Conservation (phyloP, 2,888 invertebrate genomes). For the Lycia hirtaria region DNA sequence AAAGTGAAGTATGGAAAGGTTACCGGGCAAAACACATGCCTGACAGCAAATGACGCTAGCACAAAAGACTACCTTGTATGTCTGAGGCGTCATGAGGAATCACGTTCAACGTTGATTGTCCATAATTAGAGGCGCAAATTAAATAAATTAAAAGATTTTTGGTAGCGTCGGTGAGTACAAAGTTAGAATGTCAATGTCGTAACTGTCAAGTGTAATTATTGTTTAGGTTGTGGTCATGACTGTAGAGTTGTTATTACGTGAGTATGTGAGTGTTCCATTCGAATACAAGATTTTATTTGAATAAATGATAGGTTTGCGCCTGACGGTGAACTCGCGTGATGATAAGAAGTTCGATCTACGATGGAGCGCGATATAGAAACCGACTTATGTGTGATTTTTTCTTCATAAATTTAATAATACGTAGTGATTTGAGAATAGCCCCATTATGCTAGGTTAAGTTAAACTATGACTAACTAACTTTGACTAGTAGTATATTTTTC, state of each 20-base stretch:
- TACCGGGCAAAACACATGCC: constrained; percentile 69
- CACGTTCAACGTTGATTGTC: constrained; percentile 72
- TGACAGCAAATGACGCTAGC: constrained; percentile 71
- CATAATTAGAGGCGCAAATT: constrained; percentile 80
- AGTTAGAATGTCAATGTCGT: constrained; percentile 71
- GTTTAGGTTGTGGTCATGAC: constrained; percentile 4
- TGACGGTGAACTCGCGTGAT: too few species aligned
- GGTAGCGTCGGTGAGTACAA: constrained; percentile 55
- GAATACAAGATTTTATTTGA: constrained; percentile 13
- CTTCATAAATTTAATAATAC: too few species aligned
- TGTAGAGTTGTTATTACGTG: constrained; percentile 1
- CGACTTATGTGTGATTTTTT: too few species aligned
- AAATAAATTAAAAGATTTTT: constrained; percentile 72
- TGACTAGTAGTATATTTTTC: too few species aligned
- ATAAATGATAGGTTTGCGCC: constrained; percentile 7
- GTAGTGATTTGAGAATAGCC: too few species aligned
- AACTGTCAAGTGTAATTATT: constrained; percentile 39
- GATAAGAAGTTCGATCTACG: too few species aligned
- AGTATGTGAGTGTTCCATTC: neutral
- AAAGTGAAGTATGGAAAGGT: constrained; percentile 61
- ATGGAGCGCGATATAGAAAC: too few species aligned
- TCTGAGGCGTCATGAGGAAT: constrained; percentile 73
- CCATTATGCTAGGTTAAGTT: too few species aligned
- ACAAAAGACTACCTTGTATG: constrained; percentile 83
- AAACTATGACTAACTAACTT: too few species aligned